Base-by-base conservation (phyloP, 2,797 vertebrate genomes). In the Pteropus rufus region DNA sequence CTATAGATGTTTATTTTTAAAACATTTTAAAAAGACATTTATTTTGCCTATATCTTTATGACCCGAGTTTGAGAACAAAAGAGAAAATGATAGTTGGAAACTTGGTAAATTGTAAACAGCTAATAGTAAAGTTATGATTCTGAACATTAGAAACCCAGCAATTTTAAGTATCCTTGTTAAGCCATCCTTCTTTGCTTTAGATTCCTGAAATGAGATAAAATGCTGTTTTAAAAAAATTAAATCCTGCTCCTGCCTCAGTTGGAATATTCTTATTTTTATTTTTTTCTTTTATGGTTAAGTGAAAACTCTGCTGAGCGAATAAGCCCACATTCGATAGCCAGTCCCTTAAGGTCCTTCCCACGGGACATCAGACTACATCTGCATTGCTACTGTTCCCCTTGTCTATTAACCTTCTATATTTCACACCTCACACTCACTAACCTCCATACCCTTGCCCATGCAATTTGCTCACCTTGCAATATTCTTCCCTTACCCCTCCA, bases 1-100 rank as follows among this genome's bases (percentile, higher is more conserved):
- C 93, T 95, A 91, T 21, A 31, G 79, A 82, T 72, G 80, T 77
- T 83, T 95, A 97, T 96, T 97, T 39, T 21, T 96, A 97, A 86
- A 97, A 67, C 94, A 97, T 96, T 97, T 39, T 21, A 96, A 97
- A 86, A 97, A 72, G 1, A 77, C 31, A 14, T 16, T 91, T 86
- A 24, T 79, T 86, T 67, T n/a, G 3, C 64, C 29, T 96, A 79
- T 92, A 77, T 97, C 49, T 98, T 95, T 88, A 26, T 86, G 97
- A 90, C 29, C 56, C 73, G 41, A 94, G 16, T 39, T 96, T 65
- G 29, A 49, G 44, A 89, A 95, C 70, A 94, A 56, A 93, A 67
- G 24, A 67, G 26, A 91, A 93, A 65, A 95, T 44, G 16, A 11
- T 8, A 70, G 8, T 29, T 46, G 52, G 9, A 93, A 56, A 26